Percentiles rank a stretch among this genome's conserved stretches.
Conservation (phyloP, 2,888 invertebrate genomes). For the Drosophila peninsularis region DNA sequence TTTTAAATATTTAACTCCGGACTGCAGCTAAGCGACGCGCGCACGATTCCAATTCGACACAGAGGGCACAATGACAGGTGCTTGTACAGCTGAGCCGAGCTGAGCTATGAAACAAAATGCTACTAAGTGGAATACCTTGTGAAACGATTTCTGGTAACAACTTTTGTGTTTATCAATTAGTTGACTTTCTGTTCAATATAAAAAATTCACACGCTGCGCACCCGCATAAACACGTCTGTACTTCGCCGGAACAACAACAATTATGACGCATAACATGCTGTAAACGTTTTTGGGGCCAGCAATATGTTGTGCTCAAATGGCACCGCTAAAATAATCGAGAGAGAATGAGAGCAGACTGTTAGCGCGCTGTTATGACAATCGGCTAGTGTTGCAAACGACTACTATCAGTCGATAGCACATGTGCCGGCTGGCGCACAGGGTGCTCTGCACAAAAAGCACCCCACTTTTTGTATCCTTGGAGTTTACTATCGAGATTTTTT, state of each 20-base stretch:
- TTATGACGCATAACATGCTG: constrained; percentile 45
- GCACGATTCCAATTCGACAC: constrained; percentile 39
- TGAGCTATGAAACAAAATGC: constrained; percentile 5
- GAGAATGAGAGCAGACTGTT: constrained; percentile 11
- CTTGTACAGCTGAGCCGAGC: constrained; percentile 9
- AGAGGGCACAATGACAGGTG: constrained; percentile 31
- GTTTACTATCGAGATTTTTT: constrained; percentile 65
- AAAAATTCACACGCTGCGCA: constrained; percentile 48
- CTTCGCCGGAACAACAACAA: constrained; percentile 50
- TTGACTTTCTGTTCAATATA: constrained; percentile 30
- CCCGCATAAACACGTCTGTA: constrained; percentile 58
- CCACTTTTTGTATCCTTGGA: constrained; percentile 66
- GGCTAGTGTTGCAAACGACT: constrained; percentile 23
- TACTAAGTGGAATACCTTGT: constrained; percentile 2
- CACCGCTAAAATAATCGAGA: not conserved
- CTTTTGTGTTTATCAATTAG: constrained; percentile 34
- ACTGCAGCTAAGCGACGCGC: constrained; percentile 64
- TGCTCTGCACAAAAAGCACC: constrained; percentile 40
- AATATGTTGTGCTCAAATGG: constrained; percentile 39
- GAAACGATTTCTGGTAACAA: constrained; percentile 24
- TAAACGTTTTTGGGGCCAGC: constrained; percentile 30
- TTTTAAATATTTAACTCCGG: constrained; percentile 58
- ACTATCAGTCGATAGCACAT: constrained; percentile 25
- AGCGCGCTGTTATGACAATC: not conserved
- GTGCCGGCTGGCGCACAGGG: constrained; percentile 47